Evolutionary conservation across 2,888 invertebrate genomes (phyloP), one percentile per base, ranked within the genome.

Genomic region (Mythimna albipuncta): DNA sequence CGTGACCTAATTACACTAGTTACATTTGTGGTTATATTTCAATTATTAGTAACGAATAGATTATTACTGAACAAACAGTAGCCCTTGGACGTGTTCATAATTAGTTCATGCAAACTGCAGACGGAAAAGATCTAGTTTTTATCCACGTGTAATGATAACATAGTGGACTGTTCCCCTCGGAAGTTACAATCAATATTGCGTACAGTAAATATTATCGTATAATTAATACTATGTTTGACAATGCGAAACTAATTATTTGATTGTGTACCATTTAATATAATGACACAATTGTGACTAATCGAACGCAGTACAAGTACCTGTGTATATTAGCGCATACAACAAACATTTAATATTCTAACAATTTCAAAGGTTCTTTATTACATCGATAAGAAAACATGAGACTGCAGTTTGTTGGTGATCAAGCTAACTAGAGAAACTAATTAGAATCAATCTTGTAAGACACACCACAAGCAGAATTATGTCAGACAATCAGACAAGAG

Each of bases 101-200:
- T 90, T 90, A 89, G 90, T 89, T 82, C 87, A 87, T 89, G 86
- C 87, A 90, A 89, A 91, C 87, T 84, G 78, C 73, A 87, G 81
- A 78, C 85, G 87, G 82, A 84, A 88, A 85, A 89, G 88, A 92
- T 90, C 92, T 91, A 91, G 92, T 89, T 92, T 86, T 84, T 77
- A 64, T 77, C 83, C 92, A 90, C 92, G 93, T 92, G 93, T 90
- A 92, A 67, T 50, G 91, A 92, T 91, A 92, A 92, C 86, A 65
- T 64, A 75, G 69, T 83, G 84, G 87, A 85, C 82, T 86, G 89
- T 90, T 86, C 86, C 81, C 84, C 71, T 76, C 85, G 88, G 91
- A 89, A 89, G 85, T 84, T 67, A 84, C 47, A 79, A 69, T 80
- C 77, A 71, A 81, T 78, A 84, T 75, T 77, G 77, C 69, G 78